These are phyloP conservation scores for Garra rufa DNA, from an alignment of 2,113 vertebrate genomes.

Conservation along the genomic window DNA sequence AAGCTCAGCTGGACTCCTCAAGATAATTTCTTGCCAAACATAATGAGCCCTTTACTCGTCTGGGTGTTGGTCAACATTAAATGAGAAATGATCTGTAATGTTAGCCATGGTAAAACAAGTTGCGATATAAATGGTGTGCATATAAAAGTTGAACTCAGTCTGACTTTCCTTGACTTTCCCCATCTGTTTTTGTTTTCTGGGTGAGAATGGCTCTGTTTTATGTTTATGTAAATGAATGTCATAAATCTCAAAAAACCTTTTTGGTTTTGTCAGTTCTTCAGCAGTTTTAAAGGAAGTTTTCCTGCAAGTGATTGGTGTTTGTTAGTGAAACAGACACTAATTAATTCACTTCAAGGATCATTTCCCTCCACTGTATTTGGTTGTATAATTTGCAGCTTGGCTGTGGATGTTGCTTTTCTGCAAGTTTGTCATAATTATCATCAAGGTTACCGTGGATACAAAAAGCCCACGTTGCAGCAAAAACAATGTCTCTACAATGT, in stretches of 20 bases:
- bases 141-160: slow-evolving; percentile 11
- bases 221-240: slow-evolving; percentile 23
- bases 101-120: not conserved
- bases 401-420: slow-evolving; percentile 21
- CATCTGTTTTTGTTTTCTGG: slow-evolving; percentile 38
- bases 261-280: slow-evolving; percentile 26
- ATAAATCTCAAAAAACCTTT: slow-evolving; percentile 25
- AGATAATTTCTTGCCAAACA: not conserved
- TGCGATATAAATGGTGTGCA: not conserved
- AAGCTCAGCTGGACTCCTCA: not conserved
- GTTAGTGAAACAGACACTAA: slow-evolving; percentile 21
- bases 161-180: not conserved
- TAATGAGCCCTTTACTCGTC: slow-evolving; percentile 20
- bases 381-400: slow-evolving; percentile 35
- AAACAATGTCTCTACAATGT: slow-evolving; percentile 21
- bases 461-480: not conserved
- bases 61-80: not conserved
- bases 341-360: slow-evolving; percentile 35
- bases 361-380: slow-evolving; percentile 22
- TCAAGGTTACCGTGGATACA: slow-evolving; percentile 31
- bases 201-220: slow-evolving; percentile 10
- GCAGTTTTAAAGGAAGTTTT: slow-evolving; percentile 1
- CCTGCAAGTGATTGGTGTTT: slow-evolving; percentile 14
- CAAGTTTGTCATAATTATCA: slow-evolving; percentile 37
- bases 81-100: not conserved